These are phyloP conservation scores for Sakesphorus luctuosus DNA, from an alignment of 2,113 vertebrate species.

Conservation along the genomic window DNA sequence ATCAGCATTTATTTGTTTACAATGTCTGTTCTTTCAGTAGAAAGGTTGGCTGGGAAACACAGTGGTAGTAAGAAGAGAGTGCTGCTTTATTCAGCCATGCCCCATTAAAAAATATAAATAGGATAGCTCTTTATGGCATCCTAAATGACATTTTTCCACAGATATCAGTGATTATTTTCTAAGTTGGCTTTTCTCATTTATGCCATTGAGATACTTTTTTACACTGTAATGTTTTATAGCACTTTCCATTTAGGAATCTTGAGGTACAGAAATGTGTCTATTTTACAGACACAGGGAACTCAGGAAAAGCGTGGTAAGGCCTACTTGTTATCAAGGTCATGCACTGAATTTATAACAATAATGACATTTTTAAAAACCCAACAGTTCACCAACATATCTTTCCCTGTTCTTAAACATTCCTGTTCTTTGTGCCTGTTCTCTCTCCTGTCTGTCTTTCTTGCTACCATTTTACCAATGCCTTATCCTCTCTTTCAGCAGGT, in stretches of 20 bases:
- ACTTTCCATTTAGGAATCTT: neutral
- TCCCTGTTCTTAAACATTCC: neutral
- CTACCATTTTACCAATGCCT: neutral
- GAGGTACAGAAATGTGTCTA: neutral
- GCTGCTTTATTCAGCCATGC: neutral
- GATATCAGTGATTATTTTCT: neutral
- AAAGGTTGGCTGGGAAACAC: neutral
- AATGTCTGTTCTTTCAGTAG: neutral
- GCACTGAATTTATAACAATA: neutral
- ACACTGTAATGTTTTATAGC: neutral
- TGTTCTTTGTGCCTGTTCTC: neutral
- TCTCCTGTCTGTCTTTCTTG: neutral
- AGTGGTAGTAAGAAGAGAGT: neutral
- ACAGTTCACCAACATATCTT: neutral
- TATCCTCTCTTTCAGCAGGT: neutral
- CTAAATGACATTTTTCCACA: neutral
- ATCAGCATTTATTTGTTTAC: constrained; percentile 2
- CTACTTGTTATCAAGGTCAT: neutral
- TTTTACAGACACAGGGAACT: neutral
- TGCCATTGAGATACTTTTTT: neutral
- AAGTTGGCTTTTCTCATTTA: neutral
- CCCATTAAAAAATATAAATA: neutral
- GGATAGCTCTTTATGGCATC: neutral
- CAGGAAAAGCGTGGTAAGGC: neutral
- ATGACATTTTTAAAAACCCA: neutral